Evolutionary conservation across 2,888 invertebrate species (phyloP).

Genomic region (Chydorus sphaericus): DNA sequence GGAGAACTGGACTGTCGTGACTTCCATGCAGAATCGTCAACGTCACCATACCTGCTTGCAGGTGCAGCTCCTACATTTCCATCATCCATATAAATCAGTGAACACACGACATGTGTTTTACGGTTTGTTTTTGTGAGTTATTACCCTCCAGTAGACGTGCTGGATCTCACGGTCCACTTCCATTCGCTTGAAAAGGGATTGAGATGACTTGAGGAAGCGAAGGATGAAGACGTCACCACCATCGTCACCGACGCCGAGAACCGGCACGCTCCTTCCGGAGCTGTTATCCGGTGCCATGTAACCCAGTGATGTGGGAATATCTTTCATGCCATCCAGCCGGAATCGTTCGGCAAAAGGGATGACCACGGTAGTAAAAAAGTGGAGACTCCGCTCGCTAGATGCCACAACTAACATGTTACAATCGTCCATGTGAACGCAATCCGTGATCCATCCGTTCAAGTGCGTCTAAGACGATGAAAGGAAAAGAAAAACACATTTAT

Average conservation of each 20-base stretch:
- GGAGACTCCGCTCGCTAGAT: slow-evolving; percentile 43
- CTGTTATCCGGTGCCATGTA: slow-evolving; percentile 2
- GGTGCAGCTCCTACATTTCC: slow-evolving; percentile 7
- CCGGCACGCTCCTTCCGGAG: slow-evolving; percentile 20
- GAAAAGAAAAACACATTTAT: background rate
- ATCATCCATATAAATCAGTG: background rate
- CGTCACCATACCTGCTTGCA: slow-evolving; percentile 11
- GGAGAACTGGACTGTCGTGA: slow-evolving; percentile 9
- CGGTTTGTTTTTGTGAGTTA: background rate
- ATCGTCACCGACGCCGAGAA: slow-evolving; percentile 40
- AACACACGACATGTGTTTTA: background rate
- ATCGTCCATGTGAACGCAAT: slow-evolving; percentile 42
- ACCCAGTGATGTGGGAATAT: slow-evolving; percentile 11
- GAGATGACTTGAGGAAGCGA: slow-evolving; percentile 38
- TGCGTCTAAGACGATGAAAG: background rate
- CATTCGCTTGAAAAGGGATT: slow-evolving; percentile 35
- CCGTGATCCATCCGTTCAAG: slow-evolving; percentile 40
- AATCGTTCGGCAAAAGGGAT: slow-evolving; percentile 10
- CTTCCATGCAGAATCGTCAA: slow-evolving; percentile 2
- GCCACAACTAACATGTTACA: slow-evolving; percentile 38
- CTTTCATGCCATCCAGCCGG: slow-evolving; percentile 13
- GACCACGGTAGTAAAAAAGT: slow-evolving; percentile 30
- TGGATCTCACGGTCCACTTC: slow-evolving; percentile 9
- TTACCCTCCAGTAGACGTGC: slow-evolving; percentile 11
- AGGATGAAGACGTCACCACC: slow-evolving; percentile 38